Conservation (phyloP, 2,113 vertebrate genomes). For the Laticauda colubrina region DNA sequence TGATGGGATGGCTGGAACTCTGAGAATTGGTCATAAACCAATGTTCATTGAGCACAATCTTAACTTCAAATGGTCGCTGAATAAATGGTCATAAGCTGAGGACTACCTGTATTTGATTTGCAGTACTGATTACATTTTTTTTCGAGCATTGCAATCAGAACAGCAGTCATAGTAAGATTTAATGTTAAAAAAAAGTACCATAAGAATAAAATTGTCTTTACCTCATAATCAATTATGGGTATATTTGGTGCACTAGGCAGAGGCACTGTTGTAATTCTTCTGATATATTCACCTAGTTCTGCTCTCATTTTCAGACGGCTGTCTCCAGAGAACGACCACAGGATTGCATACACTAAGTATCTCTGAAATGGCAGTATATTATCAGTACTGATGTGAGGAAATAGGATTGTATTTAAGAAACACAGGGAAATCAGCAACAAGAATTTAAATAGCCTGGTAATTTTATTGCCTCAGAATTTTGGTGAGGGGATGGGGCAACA, state of each 20-base stretch:
- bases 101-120: neutral
- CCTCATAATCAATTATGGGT: constrained; percentile 99
- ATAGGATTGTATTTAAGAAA: neutral
- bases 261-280: constrained; percentile 92
- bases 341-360: constrained; percentile 92
- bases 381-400: neutral
- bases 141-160: neutral
- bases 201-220: constrained; percentile 41
- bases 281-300: constrained; percentile 95
- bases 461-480: neutral
- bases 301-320: constrained; percentile 95
- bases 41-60: neutral
- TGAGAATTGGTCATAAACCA: neutral
- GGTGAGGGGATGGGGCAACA: neutral
- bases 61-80: neutral
- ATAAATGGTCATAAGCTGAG: neutral
- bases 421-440: neutral
- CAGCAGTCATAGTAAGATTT: neutral
- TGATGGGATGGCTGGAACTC: neutral
- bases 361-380: constrained; percentile 68
- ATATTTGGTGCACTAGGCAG: constrained; percentile 91
- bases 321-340: constrained; percentile 97
- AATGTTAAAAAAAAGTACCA: neutral
- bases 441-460: neutral
- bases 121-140: neutral